phyloP scores from a whole-genome alignment of 2,113 vertebrate genomes.

The Artemisiospiza belli region DNA sequence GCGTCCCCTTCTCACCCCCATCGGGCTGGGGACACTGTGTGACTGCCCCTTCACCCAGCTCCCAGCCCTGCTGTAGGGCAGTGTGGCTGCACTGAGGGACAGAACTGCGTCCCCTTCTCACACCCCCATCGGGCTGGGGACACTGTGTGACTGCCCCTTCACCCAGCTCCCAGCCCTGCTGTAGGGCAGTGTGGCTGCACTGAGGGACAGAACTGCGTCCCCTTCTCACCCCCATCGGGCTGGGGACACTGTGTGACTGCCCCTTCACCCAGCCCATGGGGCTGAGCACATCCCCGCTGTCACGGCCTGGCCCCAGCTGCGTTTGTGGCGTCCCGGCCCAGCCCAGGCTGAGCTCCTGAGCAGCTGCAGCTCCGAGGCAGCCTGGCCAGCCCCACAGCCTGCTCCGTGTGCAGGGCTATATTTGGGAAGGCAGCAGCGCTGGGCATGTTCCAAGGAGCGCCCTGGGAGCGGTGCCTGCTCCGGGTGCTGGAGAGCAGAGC shows the following conservation, averaged over 20 bases:
- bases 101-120: no score
- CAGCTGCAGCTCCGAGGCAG: neutral
- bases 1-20: no score
- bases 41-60: no score
- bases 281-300: fast-evolving
- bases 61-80: no score
- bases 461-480: neutral
- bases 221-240: fast-evolving
- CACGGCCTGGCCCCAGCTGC: fast-evolving
- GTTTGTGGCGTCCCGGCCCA: neutral
- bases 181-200: neutral
- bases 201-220: neutral
- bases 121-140: no score
- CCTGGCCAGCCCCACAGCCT: fast-evolving
- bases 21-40: no score
- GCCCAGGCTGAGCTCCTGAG: neutral
- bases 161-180: no score
- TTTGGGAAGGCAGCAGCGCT: constrained; percentile 7
- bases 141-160: no score
- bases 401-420: constrained; percentile 6
- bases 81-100: no score
- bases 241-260: neutral
- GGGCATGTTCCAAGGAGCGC: neutral
- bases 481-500: neutral
- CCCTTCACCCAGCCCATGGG: fast-evolving